These are phyloP conservation scores for Camponotus pennsylvanicus DNA, from an alignment of 1,140 invertebrate species.

Conservation along the genomic window DNA sequence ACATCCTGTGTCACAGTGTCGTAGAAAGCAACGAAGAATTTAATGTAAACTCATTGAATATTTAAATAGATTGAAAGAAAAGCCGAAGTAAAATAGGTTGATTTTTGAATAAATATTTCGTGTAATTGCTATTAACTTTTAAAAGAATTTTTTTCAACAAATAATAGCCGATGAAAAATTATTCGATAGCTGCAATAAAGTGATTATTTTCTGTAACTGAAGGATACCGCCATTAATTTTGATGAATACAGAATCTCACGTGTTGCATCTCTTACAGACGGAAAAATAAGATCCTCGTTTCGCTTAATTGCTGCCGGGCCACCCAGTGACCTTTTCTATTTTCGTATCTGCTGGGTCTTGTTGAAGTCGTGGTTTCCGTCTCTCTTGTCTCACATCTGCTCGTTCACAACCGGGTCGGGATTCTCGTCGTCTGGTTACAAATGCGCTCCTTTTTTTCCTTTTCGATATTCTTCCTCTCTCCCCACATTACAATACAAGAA, in stretches of 20 bases:
- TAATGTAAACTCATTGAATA: constrained; percentile 12
- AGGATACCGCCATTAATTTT: constrained; percentile 1
- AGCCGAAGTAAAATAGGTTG: neutral
- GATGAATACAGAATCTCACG: constrained; percentile 1
- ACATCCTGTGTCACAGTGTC: neutral
- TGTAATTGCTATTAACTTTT: neutral
- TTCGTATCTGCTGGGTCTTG: constrained; percentile 24
- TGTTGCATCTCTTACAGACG: constrained; percentile 18
- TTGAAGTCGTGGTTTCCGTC: neutral
- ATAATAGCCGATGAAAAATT: neutral
- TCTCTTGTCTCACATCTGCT: constrained; percentile 6
- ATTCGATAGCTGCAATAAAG: neutral
- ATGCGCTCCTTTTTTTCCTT: neutral
- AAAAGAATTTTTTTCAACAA: neutral
- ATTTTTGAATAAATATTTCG: constrained; percentile 13
- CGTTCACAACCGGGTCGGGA: constrained; percentile 13
- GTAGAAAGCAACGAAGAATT: neutral
- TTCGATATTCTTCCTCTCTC: neutral
- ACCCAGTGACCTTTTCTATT: constrained; percentile 12
- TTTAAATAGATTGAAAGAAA: neutral
- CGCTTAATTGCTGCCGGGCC: constrained; percentile 21
- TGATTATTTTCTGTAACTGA: neutral
- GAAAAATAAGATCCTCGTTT: constrained; percentile 33
- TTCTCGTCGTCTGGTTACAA: constrained; percentile 3
- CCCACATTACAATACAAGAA: neutral